Base-by-base conservation (phyloP, 2,888 invertebrate genomes). In the Plagiodera versicolora region DNA sequence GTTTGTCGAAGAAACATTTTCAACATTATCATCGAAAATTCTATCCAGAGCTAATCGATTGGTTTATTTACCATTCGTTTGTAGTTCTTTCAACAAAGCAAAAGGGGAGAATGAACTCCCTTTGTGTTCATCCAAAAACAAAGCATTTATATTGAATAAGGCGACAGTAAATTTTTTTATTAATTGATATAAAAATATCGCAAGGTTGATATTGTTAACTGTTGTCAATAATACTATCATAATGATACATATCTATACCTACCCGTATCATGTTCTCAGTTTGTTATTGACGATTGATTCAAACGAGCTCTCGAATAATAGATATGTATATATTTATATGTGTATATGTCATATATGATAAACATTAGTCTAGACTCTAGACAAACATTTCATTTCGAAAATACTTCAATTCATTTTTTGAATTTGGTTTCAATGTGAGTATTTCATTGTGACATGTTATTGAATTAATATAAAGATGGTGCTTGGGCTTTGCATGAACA, bases 11-110 rank as follows among this genome's bases (percentile, higher is more conserved):
- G n/a, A n/a, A n/a, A n/a, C n/a, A n/a, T n/a, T n/a, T n/a, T n/a
- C n/a, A n/a, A n/a, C n/a, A n/a, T n/a, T n/a, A n/a, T n/a, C n/a
- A n/a, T n/a, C n/a, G n/a, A n/a, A n/a, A n/a, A n/a, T n/a, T n/a
- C n/a, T n/a, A 17, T 55, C 56, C 45, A 39, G 30, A 46, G 57
- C n/a, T n/a, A n/a, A n/a, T n/a, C n/a, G n/a, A 56, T 30, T 45
- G 50, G 53, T 57, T 66, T 67, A 63, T 67, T 67, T 65, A 65
- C 65, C 56, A 61, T 56, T 55, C 57, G 55, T 57, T 53, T 63
- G 59, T 28, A 55, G 64, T 14, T 45, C 48, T 55, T 59, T 47
- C 47, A n/a, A 50, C 32, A 14, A 30, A 58, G 56, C 45, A 39
- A 44, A 52, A 57, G 60, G 35, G 56, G 51, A 47, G 50, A 18